Evolutionary conservation across 1,140 invertebrate species (phyloP).

Genomic region (Micrasema longulum): DNA sequence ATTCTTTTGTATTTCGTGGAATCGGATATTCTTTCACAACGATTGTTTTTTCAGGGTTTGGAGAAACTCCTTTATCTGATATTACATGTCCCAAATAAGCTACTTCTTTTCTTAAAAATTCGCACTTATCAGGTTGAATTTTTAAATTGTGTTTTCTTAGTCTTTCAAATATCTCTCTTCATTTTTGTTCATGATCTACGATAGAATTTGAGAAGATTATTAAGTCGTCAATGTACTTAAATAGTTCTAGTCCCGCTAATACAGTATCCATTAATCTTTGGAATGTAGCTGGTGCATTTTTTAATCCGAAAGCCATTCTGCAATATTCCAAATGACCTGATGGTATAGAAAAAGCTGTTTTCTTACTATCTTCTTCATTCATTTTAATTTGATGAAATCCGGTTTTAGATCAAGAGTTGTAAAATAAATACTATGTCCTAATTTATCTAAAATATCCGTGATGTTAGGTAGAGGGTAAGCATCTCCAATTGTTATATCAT

Average conservation of each 20-base stretch:
- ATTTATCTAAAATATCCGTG: too few species aligned
- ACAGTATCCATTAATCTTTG: not conserved
- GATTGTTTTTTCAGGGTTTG: not conserved
- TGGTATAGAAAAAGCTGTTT: too few species aligned
- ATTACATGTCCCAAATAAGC: too few species aligned
- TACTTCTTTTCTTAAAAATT: not conserved
- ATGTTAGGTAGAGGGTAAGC: too few species aligned
- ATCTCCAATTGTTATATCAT: constrained; percentile 47
- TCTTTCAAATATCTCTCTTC: constrained; percentile 23
- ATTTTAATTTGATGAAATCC: too few species aligned
- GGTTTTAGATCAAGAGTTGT: too few species aligned
- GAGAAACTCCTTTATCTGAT: too few species aligned
- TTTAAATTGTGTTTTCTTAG: constrained; percentile 26
- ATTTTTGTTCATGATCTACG: not conserved
- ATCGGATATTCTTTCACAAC: not conserved
- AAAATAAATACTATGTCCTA: too few species aligned
- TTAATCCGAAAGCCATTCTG: not conserved
- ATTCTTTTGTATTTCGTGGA: constrained; percentile 3
- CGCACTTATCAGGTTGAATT: not conserved
- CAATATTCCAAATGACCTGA: not conserved
- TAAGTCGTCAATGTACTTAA: too few species aligned
- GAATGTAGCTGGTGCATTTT: too few species aligned
- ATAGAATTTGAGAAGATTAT: too few species aligned
- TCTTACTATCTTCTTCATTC: too few species aligned
- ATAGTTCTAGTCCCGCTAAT: not conserved